Percentiles rank a stretch among this genome's conserved stretches.
Evolutionary conservation across 2,797 vertebrate genomes (phyloP).

Genomic region (Anolis apletophallus): DNA sequence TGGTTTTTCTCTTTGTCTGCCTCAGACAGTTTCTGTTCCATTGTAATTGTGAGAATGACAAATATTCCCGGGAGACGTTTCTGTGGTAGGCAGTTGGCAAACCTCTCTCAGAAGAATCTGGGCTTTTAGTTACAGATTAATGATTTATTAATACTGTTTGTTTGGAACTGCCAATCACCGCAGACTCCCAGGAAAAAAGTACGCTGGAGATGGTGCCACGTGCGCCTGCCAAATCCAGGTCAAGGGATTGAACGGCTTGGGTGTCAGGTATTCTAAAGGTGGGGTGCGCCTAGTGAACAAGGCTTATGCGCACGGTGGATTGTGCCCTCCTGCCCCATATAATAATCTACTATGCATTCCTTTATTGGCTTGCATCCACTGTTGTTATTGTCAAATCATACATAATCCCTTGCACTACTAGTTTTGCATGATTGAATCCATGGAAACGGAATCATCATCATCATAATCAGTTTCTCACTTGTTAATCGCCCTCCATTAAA

Average conservation of each 20-base stretch:
- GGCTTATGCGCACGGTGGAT: too few relatives aligned
- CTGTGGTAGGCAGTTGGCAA: conserved; percentile 51
- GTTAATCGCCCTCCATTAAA: too few relatives aligned
- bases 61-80: conserved; percentile 55
- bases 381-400: too few relatives aligned
- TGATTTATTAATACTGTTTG: conserved; percentile 85
- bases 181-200: conserved; percentile 68
- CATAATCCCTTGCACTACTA: too few relatives aligned
- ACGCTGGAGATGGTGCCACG: conserved; percentile 67
- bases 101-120: conserved; percentile 61
- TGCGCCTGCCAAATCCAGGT: conserved; percentile 78
- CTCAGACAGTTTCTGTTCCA: conserved; percentile 40
- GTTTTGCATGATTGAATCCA: too few relatives aligned
- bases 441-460: too few relatives aligned
- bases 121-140: conserved; percentile 81
- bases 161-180: conserved; percentile 82
- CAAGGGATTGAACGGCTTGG: conserved; percentile 52
- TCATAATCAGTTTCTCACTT: too few relatives aligned
- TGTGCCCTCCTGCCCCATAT: not conserved
- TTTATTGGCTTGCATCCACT: not conserved
- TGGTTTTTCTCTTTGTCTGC: conserved; percentile 40
- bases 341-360: not conserved
- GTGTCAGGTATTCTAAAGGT: conserved; percentile 42
- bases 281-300: conserved; percentile 34
- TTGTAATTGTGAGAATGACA: conserved; percentile 64